These are phyloP conservation scores for Galaxias olidus DNA, from an alignment of 2,797 vertebrate species.

Conservation along the genomic window DNA sequence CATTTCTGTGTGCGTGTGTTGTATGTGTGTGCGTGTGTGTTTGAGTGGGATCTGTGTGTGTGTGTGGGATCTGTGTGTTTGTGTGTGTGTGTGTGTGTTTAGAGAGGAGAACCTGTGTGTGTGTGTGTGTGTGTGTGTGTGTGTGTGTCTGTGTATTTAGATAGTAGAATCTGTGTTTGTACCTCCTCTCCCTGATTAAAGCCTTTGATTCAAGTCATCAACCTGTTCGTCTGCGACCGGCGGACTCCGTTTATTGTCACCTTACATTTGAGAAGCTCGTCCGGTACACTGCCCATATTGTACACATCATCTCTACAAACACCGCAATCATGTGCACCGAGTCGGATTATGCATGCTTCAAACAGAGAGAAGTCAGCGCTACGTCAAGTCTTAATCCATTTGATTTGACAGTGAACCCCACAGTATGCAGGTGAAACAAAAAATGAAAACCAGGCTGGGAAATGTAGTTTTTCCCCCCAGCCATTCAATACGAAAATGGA, in stretches of 20 bases:
- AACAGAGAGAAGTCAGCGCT: too few relatives aligned
- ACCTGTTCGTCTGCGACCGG: constrained; percentile 35
- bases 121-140: constrained; percentile 35
- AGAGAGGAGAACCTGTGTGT: constrained; percentile 1
- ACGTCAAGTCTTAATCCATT: too few relatives aligned
- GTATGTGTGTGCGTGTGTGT: constrained; percentile 7
- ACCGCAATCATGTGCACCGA: background rate
- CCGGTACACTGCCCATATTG: constrained; percentile 28
- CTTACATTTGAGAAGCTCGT: constrained; percentile 48
- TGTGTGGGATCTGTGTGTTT: constrained; percentile 19
- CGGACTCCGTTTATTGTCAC: constrained; percentile 46
- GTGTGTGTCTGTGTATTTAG: constrained; percentile 21
- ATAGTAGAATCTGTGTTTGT: too few relatives aligned
- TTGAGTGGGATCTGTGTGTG: constrained; percentile 37
- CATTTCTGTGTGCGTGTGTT: constrained; percentile 10
- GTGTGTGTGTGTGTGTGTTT: constrained; percentile 31
- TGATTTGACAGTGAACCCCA: too few relatives aligned
- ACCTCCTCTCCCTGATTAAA: constrained; percentile 68
- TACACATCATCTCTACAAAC: constrained; percentile 32
- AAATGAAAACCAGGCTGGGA: too few relatives aligned
- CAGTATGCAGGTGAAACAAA: too few relatives aligned
- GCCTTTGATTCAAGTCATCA: constrained; percentile 53
- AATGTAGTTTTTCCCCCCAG: background rate
- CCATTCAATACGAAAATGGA: constrained; percentile 11
- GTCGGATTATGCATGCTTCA: background rate